Percentiles rank a stretch among this genome's conserved stretches.
Conservation (phyloP, 2,797 vertebrate genomes). For the Diplodus puntazzo region DNA sequence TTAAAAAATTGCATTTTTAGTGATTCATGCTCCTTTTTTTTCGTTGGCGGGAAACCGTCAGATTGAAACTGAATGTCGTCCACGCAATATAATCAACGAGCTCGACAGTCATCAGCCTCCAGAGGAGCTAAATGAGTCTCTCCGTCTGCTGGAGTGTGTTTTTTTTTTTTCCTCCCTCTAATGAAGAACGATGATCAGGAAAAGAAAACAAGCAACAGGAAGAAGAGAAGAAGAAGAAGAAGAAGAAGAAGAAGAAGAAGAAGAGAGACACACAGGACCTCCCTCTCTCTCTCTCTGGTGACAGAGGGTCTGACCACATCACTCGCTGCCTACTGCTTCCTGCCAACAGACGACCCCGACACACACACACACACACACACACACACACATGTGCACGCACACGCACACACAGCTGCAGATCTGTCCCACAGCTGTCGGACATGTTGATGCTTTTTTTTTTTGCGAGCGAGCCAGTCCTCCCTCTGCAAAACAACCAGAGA, state of each 20-base stretch:
- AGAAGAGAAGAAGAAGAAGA: constrained; percentile 51
- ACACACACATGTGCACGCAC: constrained; percentile 48
- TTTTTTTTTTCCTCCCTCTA: constrained; percentile 29
- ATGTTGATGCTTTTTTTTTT: constrained; percentile 63
- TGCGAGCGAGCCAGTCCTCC: constrained; percentile 50
- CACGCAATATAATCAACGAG: background rate
- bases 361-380: constrained; percentile 66
- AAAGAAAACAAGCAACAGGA: constrained; percentile 72
- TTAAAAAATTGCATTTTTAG: background rate
- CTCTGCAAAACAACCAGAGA: constrained; percentile 61
- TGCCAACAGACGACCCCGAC: constrained; percentile 82
- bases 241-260: too few species aligned
- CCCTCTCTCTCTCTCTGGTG: constrained; percentile 85
- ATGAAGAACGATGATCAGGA: constrained; percentile 70
- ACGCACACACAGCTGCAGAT: constrained; percentile 71
- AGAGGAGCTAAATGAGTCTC: constrained; percentile 16
- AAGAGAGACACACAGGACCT: constrained; percentile 42
- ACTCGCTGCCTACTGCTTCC: constrained; percentile 91
- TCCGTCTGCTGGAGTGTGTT: background rate
- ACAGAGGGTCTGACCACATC: constrained; percentile 94
- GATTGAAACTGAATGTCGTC: background rate
- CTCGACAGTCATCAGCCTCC: constrained; percentile 23
- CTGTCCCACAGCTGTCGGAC: constrained; percentile 85
- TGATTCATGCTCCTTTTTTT: background rate
- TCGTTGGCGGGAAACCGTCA: background rate